Evolutionary conservation across 2,797 vertebrate species (phyloP).

Genomic region (Halcyon leucocephala): DNA sequence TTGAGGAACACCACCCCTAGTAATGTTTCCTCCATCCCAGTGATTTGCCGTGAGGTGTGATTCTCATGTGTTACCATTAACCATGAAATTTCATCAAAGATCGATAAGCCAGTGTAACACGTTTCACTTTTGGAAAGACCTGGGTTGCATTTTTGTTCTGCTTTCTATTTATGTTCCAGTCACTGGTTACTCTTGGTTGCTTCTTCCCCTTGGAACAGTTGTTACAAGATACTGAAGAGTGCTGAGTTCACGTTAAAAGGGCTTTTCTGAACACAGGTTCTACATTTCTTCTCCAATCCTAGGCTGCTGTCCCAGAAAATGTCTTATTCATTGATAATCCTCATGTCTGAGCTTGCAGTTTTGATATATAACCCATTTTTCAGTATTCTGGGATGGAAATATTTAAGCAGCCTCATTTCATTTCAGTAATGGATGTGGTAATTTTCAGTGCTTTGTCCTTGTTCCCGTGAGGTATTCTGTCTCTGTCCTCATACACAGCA

Average conservation of each 20-base stretch:
- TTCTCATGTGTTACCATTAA: neutral
- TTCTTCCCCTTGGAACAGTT: neutral
- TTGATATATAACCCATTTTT: conserved; percentile 44
- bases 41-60: neutral
- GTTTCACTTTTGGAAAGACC: neutral
- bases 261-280: neutral
- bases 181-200: neutral
- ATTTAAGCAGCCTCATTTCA: conserved; percentile 53
- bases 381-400: conserved; percentile 22
- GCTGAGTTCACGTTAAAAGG: neutral
- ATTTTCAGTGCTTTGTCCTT: conserved; percentile 65
- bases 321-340: conserved; percentile 36
- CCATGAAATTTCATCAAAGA: neutral
- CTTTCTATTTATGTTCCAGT: neutral
- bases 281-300: neutral
- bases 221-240: neutral
- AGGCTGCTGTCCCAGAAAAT: conserved; percentile 42
- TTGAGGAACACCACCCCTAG: neutral
- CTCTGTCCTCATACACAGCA: conserved; percentile 31
- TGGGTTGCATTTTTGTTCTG: neutral
- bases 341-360: conserved; percentile 15
- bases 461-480: conserved; percentile 50
- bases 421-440: conserved; percentile 60
- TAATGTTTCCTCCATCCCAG: neutral
- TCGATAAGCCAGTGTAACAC: neutral